These are phyloP conservation scores for Coenonympha glycerion DNA, from an alignment of 2,888 invertebrate species.

Conservation along the genomic window DNA sequence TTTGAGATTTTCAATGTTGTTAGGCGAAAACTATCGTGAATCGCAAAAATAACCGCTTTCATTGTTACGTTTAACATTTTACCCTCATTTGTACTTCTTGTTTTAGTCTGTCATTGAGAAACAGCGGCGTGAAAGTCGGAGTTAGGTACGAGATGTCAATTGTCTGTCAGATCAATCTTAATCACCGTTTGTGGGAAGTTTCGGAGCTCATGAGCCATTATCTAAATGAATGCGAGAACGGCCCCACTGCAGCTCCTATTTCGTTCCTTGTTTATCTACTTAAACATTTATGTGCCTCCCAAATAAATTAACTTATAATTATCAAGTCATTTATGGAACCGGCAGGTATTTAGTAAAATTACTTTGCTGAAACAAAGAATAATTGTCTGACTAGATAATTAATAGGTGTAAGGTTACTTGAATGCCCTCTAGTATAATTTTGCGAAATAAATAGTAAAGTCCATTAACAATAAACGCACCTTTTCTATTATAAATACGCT, in stretches of 20 bases:
- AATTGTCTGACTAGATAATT: too few species aligned
- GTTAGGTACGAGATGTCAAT: constrained; percentile 37
- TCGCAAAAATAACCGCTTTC: too few species aligned
- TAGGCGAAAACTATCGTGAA: too few species aligned
- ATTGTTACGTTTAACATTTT: not conserved
- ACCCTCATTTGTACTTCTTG: not conserved
- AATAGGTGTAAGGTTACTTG: too few species aligned
- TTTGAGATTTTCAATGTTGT: too few species aligned
- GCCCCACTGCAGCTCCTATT: constrained; percentile 14
- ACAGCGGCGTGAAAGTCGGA: not conserved
- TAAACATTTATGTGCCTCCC: constrained; percentile 11
- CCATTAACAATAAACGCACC: too few species aligned
- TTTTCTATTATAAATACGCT: too few species aligned
- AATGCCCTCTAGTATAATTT: too few species aligned
- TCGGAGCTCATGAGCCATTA: constrained; percentile 49
- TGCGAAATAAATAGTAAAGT: too few species aligned
- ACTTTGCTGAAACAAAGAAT: too few species aligned
- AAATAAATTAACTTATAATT: constrained; percentile 8
- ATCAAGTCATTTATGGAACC: not conserved
- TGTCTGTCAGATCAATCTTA: constrained; percentile 52
- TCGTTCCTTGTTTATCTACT: constrained; percentile 11
- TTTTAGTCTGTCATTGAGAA: not conserved
- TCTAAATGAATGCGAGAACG: constrained; percentile 51
- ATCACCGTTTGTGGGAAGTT: constrained; percentile 50
- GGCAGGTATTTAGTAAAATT: too few species aligned